Evolutionary conservation across 2,888 invertebrate genomes (phyloP), one percentile per base, ranked within the genome.

Genomic region (Drosophila meridionalis): DNA sequence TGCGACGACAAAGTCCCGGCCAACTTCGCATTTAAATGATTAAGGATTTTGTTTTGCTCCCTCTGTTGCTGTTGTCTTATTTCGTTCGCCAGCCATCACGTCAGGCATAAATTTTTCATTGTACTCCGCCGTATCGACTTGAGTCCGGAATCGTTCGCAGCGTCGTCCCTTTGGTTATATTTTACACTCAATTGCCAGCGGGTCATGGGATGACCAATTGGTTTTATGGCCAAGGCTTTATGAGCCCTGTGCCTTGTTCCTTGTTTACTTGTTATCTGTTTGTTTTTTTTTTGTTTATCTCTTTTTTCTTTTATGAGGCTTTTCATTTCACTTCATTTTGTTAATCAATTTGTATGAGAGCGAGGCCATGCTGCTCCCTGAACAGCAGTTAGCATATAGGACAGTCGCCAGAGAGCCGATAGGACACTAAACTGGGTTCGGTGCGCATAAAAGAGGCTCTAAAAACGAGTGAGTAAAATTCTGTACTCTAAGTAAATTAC

Each of bases 41-140:
- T 75, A 73, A 80, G 67, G 57, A 57, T 73, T 73, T 84, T 56
- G 14, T 28, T 48, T 61, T 32, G 57, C 58, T 62, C 14, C 30
- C 14, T 61, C 63, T 30, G 14, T 30, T 30, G 28, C 12, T 20
- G 45, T 53, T 26, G 28, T 43, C 34, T 53, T 58, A n/a, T 57
- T 53, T 45, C 61, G 12, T 59, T 42, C 40, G 32, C 30, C 60
- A 52, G 52, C 73, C 74, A 59, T 78, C 81, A 82, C 75, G 69
- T 67, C 66, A 77, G 68, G 72, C 87, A 86, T 86, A 81, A 40
- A 83, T 86, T 78, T 83, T 83, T 80, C 87, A 83, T 83, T 80
- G 76, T 69, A 36, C 56, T 53, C 47, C 38, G 34, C 26, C 47
- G 59, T 50, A 71, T 69, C 69, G 73, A 77, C 73, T 73, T 62